A percentile compares a stretch with the other conserved stretches of the same genome.
Evolutionary conservation across 2,888 invertebrate species (phyloP).

Genomic region (Leistus spinibarbis): DNA sequence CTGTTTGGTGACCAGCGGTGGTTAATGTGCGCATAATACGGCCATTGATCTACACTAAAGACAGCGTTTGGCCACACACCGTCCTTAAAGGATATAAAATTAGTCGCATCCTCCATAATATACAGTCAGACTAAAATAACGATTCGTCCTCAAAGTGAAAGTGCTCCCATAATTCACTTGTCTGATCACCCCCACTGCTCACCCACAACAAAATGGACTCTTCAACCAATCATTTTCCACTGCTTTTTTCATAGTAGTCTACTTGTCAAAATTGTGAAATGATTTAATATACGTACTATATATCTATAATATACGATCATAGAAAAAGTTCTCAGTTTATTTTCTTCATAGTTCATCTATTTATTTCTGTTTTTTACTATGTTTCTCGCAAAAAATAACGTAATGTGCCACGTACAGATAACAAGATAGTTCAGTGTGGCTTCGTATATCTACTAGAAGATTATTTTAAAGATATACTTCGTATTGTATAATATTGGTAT

Average conservation of each 20-base stretch:
- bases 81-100: not conserved
- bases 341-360: not conserved
- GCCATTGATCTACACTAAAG: not conserved
- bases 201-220: not conserved
- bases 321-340: not conserved
- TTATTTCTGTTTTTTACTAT: not conserved
- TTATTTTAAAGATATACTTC: no score
- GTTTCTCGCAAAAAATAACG: no score
- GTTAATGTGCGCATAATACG: not conserved
- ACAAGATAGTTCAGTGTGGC: not conserved
- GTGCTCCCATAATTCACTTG: not conserved
- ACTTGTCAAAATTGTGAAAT: not conserved
- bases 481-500: no score
- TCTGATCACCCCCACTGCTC: not conserved
- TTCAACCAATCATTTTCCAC: not conserved
- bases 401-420: not conserved
- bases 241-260: not conserved
- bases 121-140: not conserved
- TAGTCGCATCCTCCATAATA: no score
- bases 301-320: no score
- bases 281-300: not conserved
- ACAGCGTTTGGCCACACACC: not conserved
- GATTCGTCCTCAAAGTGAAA: not conserved
- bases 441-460: not conserved
- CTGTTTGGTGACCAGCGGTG: not conserved